Evolutionary conservation across 2,888 invertebrate genomes (phyloP).

Genomic region (Philereme vetulata): DNA sequence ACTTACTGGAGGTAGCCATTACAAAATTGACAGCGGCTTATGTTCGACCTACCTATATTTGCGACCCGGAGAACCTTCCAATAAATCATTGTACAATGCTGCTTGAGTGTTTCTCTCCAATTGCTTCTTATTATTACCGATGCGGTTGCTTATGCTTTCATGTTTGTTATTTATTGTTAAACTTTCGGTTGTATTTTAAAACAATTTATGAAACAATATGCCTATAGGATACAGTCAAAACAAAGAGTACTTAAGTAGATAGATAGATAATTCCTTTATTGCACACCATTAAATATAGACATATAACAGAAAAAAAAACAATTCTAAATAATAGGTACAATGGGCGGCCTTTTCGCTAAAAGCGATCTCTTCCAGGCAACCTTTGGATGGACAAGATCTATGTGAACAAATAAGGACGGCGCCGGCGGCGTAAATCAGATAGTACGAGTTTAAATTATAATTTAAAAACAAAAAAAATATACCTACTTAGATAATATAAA

Average conservation of each 20-base stretch:
- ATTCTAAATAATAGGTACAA: too few relatives aligned
- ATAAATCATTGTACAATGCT: constrained; percentile 40
- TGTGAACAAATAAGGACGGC: too few relatives aligned
- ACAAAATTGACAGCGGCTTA: constrained; percentile 38
- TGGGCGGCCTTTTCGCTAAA: too few relatives aligned
- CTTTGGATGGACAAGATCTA: too few relatives aligned
- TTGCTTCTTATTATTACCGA: constrained; percentile 31
- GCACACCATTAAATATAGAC: too few relatives aligned
- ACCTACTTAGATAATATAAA: too few relatives aligned
- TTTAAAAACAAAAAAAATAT: too few relatives aligned
- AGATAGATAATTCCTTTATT: too few relatives aligned
- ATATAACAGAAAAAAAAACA: too few relatives aligned
- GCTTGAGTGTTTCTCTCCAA: constrained; percentile 29
- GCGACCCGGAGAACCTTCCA: constrained; percentile 35
- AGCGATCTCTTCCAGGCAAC: too few relatives aligned
- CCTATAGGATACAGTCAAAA: constrained; percentile 13
- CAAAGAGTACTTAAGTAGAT: constrained; percentile 12
- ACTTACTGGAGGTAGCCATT: constrained; percentile 25
- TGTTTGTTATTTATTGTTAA: constrained; percentile 28
- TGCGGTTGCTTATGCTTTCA: constrained; percentile 21
- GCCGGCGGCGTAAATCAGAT: too few relatives aligned
- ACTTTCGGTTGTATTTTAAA: constrained; percentile 17
- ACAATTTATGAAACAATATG: constrained; percentile 11
- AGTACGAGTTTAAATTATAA: too few relatives aligned
- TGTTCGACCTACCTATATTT: constrained; percentile 34